Evolutionary conservation across 2,797 vertebrate species (phyloP).

Genomic region (Anisognathus igniventris): DNA sequence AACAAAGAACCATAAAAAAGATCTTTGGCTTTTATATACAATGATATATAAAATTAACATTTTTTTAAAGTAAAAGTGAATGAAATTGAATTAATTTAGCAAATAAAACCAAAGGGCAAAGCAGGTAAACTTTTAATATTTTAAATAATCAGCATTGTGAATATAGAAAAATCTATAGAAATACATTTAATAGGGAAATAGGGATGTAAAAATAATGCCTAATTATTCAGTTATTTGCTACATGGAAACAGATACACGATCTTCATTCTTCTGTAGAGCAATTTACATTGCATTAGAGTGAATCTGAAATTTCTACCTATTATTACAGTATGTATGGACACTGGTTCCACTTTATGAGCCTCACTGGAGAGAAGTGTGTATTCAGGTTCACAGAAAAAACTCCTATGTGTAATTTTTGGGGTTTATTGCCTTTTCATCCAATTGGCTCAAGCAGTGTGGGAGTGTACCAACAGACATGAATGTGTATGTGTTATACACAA

Average conservation of each 20-base stretch:
- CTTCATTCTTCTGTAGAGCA: neutral
- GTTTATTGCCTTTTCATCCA: neutral
- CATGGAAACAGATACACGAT: neutral
- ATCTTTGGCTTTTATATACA: neutral
- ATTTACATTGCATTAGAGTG: neutral
- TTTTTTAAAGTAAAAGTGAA: neutral
- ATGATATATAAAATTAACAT: neutral
- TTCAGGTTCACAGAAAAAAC: neutral
- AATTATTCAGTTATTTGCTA: neutral
- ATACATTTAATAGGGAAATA: neutral
- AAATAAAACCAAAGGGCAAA: neutral
- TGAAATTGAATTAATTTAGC: neutral
- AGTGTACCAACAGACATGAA: neutral
- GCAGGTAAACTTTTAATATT: neutral
- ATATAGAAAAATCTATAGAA: neutral
- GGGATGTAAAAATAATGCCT: neutral
- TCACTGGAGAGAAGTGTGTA: neutral
- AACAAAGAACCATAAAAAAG: neutral
- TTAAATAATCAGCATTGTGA: neutral
- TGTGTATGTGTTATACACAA: fast-evolving
- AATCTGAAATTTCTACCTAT: neutral
- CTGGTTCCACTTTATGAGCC: neutral
- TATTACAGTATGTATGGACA: neutral
- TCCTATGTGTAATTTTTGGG: fast-evolving
- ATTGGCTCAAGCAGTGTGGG: neutral